Evolutionary conservation across 2,797 vertebrate species (phyloP).

Genomic region (Carapus acus): DNA sequence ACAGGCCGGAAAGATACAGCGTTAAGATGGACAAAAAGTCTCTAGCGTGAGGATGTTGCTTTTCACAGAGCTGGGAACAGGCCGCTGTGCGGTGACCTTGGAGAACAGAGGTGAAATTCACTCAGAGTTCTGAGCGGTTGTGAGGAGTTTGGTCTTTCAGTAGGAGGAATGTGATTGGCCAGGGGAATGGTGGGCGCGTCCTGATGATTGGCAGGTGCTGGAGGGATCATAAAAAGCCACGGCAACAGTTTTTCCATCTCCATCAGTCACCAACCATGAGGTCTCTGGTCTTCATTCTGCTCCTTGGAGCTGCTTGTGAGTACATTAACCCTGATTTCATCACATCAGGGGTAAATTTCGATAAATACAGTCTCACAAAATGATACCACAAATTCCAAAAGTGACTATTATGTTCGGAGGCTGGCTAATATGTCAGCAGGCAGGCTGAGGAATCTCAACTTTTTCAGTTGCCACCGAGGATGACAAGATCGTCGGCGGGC

Average conservation of each 20-base stretch:
- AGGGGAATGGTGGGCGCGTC: neutral
- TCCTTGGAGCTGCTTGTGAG: slow-evolving; percentile 70
- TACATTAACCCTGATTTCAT: neutral
- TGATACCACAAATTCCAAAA: no score
- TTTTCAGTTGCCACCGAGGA: slow-evolving; percentile 52
- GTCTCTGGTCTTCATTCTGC: slow-evolving; percentile 66
- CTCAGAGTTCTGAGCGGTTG: no score
- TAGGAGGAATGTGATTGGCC: neutral
- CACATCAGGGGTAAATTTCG: neutral
- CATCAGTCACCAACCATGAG: slow-evolving; percentile 39
- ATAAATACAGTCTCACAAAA: neutral
- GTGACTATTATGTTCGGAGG: no score
- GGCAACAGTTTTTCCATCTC: no score
- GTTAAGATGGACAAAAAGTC: no score
- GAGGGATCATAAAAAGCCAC: neutral
- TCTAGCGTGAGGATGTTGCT: no score
- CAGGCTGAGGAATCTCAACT: slow-evolving; percentile 3
- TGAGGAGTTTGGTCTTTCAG: neutral
- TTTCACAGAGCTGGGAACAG: no score
- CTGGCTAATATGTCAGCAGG: no score
- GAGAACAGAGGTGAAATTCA: no score
- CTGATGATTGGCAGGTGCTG: neutral
- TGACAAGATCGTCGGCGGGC: slow-evolving; percentile 69
- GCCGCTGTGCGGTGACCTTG: no score
- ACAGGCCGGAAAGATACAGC: neutral